Conservation (phyloP, 2,113 vertebrate genomes). For the Dendrocopos noguchii region DNA sequence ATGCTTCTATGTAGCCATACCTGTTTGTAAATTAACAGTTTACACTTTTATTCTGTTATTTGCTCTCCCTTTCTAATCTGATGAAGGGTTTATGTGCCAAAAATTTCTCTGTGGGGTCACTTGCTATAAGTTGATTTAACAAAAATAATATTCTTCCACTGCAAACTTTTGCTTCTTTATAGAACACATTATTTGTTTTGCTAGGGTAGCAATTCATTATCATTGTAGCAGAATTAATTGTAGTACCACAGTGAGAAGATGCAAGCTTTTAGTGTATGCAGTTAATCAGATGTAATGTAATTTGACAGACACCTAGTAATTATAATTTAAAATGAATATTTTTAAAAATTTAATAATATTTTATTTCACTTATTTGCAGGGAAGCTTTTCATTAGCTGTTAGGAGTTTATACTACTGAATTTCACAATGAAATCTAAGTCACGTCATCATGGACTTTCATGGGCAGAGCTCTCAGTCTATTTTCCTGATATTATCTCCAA, state of each 20-base stretch:
- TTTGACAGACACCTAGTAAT: constrained; percentile 69
- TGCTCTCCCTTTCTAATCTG: neutral
- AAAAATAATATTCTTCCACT: neutral
- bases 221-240: neutral
- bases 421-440: neutral
- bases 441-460: constrained; percentile 7
- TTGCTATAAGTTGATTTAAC: neutral
- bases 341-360: constrained; percentile 26
- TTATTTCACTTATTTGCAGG: constrained; percentile 32
- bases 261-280: constrained; percentile 20
- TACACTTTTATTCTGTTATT: neutral
- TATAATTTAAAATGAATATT: constrained; percentile 43
- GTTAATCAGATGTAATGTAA: constrained; percentile 63
- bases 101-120: neutral
- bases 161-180: neutral
- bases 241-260: constrained; percentile 23
- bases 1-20: neutral
- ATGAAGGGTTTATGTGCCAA: neutral
- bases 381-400: constrained; percentile 1
- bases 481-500: constrained; percentile 53
- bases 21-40: neutral
- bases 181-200: neutral
- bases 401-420: neutral
- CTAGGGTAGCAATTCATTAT: neutral
- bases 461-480: neutral